Percentiles rank a stretch among this genome's conserved stretches.
These are phyloP conservation scores for Zygogramma bicolorata DNA, from an alignment of 2,888 invertebrate species.

Conservation along the genomic window DNA sequence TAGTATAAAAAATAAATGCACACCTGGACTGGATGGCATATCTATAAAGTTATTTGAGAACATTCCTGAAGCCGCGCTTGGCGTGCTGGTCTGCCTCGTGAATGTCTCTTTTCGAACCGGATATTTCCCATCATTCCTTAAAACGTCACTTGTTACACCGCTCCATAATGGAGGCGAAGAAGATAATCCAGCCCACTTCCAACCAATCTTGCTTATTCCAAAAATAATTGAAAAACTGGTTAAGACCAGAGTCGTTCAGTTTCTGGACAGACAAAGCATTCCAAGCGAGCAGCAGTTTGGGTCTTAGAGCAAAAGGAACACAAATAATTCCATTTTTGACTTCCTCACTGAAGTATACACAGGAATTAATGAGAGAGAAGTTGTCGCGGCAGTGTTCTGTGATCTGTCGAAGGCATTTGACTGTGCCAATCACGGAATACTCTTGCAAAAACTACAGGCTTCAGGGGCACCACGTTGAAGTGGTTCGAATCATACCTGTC, in stretches of 20 bases:
- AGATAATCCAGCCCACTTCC: neutral
- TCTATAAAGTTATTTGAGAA: neutral
- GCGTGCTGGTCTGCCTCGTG: neutral
- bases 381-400: too few species aligned
- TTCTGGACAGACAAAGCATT: too few species aligned
- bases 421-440: too few species aligned
- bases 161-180: neutral
- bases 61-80: neutral
- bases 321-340: too few species aligned
- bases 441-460: too few species aligned
- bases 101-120: neutral
- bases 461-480: neutral
- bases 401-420: too few species aligned
- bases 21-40: neutral
- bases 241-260: neutral
- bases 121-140: neutral
- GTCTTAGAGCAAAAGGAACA: too few species aligned
- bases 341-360: too few species aligned
- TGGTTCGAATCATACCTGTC: neutral
- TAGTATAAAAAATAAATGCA: neutral
- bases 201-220: neutral
- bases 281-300: too few species aligned
- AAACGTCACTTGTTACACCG: neutral
- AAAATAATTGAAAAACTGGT: neutral
- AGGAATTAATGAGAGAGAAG: too few species aligned